phyloP scores from a whole-genome alignment of 1,140 invertebrate species.

The Drosophila littoralis region DNA sequence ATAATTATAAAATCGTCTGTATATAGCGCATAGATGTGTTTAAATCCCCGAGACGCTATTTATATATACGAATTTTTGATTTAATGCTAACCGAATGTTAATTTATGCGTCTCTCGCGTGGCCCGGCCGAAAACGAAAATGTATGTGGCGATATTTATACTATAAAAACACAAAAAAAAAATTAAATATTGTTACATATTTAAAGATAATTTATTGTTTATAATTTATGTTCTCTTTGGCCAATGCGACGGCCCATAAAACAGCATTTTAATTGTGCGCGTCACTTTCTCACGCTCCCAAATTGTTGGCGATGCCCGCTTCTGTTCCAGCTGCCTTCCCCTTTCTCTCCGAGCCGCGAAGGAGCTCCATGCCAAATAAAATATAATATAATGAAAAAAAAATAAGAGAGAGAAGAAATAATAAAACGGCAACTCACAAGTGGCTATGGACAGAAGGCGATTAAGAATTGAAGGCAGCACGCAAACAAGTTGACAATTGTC shows the following conservation, averaged over 20 bases:
- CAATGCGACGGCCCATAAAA: constrained; percentile 73
- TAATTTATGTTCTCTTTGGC: constrained; percentile 70
- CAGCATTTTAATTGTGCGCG: constrained; percentile 78
- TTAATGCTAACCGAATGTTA: constrained; percentile 71
- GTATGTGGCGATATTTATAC: constrained; percentile 43
- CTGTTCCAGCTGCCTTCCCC: not conserved
- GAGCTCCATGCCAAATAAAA: constrained; percentile 17
- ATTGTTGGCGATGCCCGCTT: constrained; percentile 36
- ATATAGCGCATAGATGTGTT: constrained; percentile 3
- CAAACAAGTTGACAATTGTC: constrained; percentile 82
- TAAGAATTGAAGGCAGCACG: constrained; percentile 77
- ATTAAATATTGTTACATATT: constrained; percentile 47
- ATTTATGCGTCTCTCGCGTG: constrained; percentile 75
- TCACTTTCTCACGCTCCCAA: constrained; percentile 80
- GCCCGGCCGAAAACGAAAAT: constrained; percentile 53
- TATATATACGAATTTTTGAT: constrained; percentile 55
- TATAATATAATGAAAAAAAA: constrained; percentile 5
- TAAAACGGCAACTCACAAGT: constrained; percentile 74
- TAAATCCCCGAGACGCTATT: constrained; percentile 11
- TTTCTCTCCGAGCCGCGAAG: not conserved
- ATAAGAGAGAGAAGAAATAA: constrained; percentile 18
- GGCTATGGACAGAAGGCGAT: constrained; percentile 71
- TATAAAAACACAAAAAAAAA: constrained; percentile 28
- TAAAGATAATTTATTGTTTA: constrained; percentile 79
- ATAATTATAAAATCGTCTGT: constrained; percentile 26